A percentile compares a stretch with the other conserved stretches of the same genome.
phyloP scores from a whole-genome alignment of 2,113 vertebrate genomes.

The Nerophis ophidion region DNA sequence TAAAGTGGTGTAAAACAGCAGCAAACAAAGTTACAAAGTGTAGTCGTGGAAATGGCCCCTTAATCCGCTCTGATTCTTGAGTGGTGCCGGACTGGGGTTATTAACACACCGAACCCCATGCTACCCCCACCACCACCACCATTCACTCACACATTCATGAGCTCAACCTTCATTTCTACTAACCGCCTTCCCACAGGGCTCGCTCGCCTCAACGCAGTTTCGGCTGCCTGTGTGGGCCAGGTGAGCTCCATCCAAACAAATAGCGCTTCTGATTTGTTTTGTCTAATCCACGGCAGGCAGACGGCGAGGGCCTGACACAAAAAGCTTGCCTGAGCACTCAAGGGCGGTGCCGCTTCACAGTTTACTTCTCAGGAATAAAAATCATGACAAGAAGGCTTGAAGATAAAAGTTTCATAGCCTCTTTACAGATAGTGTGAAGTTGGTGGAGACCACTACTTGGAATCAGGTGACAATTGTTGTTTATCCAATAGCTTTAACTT shows the following conservation, averaged over 20 bases:
- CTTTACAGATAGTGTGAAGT: too few species aligned
- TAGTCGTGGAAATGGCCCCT: slow-evolving; percentile 1
- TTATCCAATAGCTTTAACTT: too few species aligned
- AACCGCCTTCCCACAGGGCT: slow-evolving; percentile 37
- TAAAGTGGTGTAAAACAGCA: too few species aligned
- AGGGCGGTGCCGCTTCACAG: neutral
- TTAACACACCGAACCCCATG: slow-evolving; percentile 15
- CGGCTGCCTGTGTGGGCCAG: slow-evolving; percentile 60
- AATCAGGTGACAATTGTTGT: too few species aligned
- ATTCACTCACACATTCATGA: slow-evolving; percentile 15
- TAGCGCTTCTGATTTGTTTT: slow-evolving; percentile 66
- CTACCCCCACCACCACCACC: slow-evolving; percentile 12
- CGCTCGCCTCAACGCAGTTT: slow-evolving; percentile 51
- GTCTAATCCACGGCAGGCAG: slow-evolving; percentile 53
- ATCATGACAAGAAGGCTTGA: neutral
- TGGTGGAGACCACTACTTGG: too few species aligned
- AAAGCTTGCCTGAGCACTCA: slow-evolving; percentile 33
- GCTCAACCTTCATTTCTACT: slow-evolving; percentile 8
- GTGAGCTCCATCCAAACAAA: slow-evolving; percentile 72
- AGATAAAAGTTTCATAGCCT: neutral
- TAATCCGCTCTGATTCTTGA: slow-evolving; percentile 44
- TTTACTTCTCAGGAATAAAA: slow-evolving; percentile 3
- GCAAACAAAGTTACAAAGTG: neutral
- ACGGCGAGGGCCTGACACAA: slow-evolving; percentile 37
- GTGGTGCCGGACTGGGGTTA: slow-evolving; percentile 23